These are phyloP conservation scores for Picus viridis DNA, from an alignment of 2,797 vertebrate genomes.

Conservation along the genomic window DNA sequence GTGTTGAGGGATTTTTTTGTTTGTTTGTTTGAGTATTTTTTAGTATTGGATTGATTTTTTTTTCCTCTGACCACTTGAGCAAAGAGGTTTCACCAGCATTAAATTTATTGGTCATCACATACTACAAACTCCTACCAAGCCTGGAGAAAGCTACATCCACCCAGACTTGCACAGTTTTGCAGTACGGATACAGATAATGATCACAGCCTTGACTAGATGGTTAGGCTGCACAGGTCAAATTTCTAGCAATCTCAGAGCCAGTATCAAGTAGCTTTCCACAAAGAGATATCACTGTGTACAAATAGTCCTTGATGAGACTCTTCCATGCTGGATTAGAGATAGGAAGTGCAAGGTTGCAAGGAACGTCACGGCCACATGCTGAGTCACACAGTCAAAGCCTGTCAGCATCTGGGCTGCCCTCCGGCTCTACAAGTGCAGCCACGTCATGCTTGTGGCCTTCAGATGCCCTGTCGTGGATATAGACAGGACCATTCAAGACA, in stretches of 20 bases:
- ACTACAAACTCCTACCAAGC: neutral
- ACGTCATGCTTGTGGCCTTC: neutral
- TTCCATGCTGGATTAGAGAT: neutral
- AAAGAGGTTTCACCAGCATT: neutral
- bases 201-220: neutral
- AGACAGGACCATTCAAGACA: neutral
- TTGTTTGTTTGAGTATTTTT: neutral
- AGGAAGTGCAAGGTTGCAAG: neutral
- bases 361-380: fast-evolving
- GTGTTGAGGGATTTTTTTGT: neutral
- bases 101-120: neutral
- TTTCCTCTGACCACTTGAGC: neutral
- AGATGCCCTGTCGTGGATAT: neutral
- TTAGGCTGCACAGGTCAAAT: neutral
- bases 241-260: neutral
- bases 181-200: neutral
- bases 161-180: neutral
- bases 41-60: neutral
- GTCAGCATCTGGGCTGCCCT: fast-evolving
- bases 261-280: neutral
- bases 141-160: neutral
- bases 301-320: neutral
- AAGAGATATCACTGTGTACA: neutral
- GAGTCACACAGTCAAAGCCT: neutral
- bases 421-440: neutral